Evolutionary conservation across 2,113 vertebrate genomes (phyloP), one percentile per base, ranked within the genome.

Genomic region (Daubentonia madagascariensis): DNA sequence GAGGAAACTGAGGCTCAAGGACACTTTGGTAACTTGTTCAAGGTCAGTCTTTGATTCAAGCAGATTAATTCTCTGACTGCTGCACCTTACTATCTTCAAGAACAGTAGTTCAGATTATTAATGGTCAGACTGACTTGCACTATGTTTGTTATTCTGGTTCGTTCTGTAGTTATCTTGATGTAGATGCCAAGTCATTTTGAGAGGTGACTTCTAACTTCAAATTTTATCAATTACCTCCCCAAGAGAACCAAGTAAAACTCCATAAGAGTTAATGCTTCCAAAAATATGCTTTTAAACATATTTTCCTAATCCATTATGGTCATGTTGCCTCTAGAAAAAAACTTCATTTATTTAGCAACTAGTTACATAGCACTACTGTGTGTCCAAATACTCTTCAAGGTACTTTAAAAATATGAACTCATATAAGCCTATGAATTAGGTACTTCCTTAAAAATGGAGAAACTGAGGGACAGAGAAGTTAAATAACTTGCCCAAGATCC

Each of bases 311-410:
- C 20, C 3, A 73, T 70, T 83, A 68, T 17, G 11, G 25, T 68
- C 48, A 57, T 81, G 57, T 79, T 89, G 28, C 40, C 86, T 97
- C n/a, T 67, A 72, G n/a, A 10, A 91, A 85, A 89, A 79, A n/a
- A 84, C 3, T 30, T 72, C 72, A 90, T 65, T 89, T 93, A 59
- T 54, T 85, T 76, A 88, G 2, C 57, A 96, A 70, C 45, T 68
- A 1, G 43, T 65, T 96, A 59, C 1, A n/a, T 22, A 75, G 37
- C 13, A 45, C 35, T 28, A 20, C 10, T 43, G 12, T 65, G 1
- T 95, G 1, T 40, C 8, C 81, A 96, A 90, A 70, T 92, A 92
- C 8, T 92, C 10, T 70, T 59, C 23, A 35, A 65, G 23, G 28
- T 75, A 1, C 25, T 95, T 89, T 94, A 78, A 40, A 87, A 80